Evolutionary conservation across 2,113 vertebrate genomes (phyloP).

Genomic region (Pygoscelis antarcticus): DNA sequence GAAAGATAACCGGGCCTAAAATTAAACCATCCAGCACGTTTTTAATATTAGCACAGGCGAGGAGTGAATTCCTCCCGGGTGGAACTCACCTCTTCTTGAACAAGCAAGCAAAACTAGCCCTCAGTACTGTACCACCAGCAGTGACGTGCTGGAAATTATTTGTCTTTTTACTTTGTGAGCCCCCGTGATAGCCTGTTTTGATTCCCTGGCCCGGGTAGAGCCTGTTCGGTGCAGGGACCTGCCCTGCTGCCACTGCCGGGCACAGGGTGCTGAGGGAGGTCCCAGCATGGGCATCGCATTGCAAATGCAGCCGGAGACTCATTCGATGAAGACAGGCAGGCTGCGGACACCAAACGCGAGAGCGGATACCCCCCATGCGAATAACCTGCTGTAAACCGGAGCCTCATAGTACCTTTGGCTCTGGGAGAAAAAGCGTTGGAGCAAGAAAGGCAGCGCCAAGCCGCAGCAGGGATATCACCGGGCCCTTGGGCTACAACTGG

Average conservation of each 20-base stretch:
- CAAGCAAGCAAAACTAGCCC: background rate
- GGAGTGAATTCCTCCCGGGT: background rate
- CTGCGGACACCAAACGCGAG: fast-evolving
- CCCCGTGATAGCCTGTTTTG: background rate
- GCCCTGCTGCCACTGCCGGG: background rate
- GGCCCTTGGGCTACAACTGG: background rate
- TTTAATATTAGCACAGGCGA: background rate
- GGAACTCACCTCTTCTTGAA: background rate
- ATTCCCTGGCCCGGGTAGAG: background rate
- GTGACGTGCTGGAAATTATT: background rate
- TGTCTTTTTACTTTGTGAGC: background rate
- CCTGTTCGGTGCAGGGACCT: background rate
- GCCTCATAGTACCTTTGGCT: background rate
- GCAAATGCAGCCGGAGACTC: background rate
- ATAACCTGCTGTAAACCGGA: background rate
- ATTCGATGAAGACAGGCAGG: background rate
- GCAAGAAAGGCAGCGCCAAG: background rate
- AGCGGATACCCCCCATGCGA: background rate
- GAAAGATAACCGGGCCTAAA: background rate
- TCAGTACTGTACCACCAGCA: background rate
- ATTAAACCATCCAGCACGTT: background rate
- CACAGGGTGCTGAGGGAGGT: background rate
- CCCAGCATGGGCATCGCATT: background rate
- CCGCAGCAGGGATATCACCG: fast-evolving
- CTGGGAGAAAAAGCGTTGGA: background rate